A percentile compares a stretch with the other conserved stretches of the same genome.
phyloP scores from a whole-genome alignment of 2,888 invertebrate species.

The Pyrochroa serraticornis region DNA sequence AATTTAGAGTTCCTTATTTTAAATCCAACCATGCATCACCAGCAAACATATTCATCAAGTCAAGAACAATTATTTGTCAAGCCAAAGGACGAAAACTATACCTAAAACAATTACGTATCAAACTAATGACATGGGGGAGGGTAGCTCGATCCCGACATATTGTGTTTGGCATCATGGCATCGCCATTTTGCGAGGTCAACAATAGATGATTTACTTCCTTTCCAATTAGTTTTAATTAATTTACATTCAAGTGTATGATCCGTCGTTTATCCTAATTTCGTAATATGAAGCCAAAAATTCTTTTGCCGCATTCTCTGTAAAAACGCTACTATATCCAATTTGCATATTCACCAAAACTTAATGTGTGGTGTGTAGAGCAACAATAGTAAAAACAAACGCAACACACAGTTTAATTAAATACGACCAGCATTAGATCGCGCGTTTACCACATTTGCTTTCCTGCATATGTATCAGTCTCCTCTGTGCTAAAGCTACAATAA shows the following conservation, averaged over 20 bases:
- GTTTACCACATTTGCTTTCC: not conserved
- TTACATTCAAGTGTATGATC: slow-evolving; percentile 38
- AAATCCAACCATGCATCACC: slow-evolving; percentile 11
- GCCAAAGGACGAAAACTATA: slow-evolving; percentile 1
- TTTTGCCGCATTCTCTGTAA: not conserved
- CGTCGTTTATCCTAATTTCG: slow-evolving; percentile 7
- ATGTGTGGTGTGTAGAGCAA: not conserved
- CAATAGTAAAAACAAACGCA: not conserved
- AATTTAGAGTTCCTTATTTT: slow-evolving; percentile 36
- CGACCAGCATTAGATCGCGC: not conserved
- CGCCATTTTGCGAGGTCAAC: slow-evolving; percentile 33
- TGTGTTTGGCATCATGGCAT: slow-evolving; percentile 17
- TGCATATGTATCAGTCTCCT: slow-evolving; percentile 3
- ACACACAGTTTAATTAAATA: slow-evolving; percentile 9
- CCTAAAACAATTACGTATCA: slow-evolving; percentile 14
- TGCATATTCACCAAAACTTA: not conserved
- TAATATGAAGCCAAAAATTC: too few species aligned
- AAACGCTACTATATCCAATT: not conserved
- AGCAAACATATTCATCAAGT: not conserved
- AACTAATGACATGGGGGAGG: slow-evolving; percentile 12
- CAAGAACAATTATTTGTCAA: not conserved
- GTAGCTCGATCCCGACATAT: slow-evolving; percentile 20
- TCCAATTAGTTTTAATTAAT: slow-evolving; percentile 44
- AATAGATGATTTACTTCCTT: slow-evolving; percentile 35
- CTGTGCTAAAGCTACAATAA: slow-evolving; percentile 2